Conservation (phyloP, 2,113 vertebrate genomes). For the Larimichthys crocea region DNA sequence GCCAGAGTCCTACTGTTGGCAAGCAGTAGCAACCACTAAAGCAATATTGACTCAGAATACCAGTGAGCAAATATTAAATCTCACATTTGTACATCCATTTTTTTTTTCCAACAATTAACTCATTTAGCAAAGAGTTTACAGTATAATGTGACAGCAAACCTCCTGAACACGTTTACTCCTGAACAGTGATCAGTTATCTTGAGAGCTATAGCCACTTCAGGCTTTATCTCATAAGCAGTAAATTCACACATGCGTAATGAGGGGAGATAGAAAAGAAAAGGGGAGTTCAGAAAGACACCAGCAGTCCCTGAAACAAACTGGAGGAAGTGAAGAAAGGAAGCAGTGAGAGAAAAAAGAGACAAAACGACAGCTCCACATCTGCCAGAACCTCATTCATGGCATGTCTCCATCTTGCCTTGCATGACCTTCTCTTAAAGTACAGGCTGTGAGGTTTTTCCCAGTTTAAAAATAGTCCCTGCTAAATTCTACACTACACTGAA, state of each 20-base stretch:
- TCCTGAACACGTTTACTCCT: slow-evolving; percentile 16
- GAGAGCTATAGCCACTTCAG: not conserved
- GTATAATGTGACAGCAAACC: slow-evolving; percentile 28
- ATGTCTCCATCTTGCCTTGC: slow-evolving; percentile 87
- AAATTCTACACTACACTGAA: slow-evolving; percentile 72
- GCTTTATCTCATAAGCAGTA: not conserved
- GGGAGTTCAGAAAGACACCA: slow-evolving; percentile 10
- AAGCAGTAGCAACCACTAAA: slow-evolving; percentile 41
- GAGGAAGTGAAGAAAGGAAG: slow-evolving; percentile 57
- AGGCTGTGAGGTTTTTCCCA: slow-evolving; percentile 83
- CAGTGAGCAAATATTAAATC: slow-evolving; percentile 54
- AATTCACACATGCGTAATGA: slow-evolving; percentile 7
- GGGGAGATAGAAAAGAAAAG: not conserved
- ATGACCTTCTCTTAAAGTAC: slow-evolving; percentile 84
- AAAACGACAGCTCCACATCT: slow-evolving; percentile 69
- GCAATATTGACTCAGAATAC: slow-evolving; percentile 63
- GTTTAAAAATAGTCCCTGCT: slow-evolving; percentile 72
- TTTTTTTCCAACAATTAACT: slow-evolving; percentile 19
- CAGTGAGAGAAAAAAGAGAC: slow-evolving; percentile 35
- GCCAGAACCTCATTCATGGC: slow-evolving; percentile 83
- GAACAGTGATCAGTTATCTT: not conserved
- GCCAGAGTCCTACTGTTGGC: slow-evolving; percentile 45
- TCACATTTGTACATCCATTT: slow-evolving; percentile 51
- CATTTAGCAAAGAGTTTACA: slow-evolving; percentile 2
- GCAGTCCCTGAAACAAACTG: slow-evolving; percentile 31